These are phyloP conservation scores for Himalopsyche japonica DNA, from an alignment of 2,888 invertebrate species.

Conservation along the genomic window DNA sequence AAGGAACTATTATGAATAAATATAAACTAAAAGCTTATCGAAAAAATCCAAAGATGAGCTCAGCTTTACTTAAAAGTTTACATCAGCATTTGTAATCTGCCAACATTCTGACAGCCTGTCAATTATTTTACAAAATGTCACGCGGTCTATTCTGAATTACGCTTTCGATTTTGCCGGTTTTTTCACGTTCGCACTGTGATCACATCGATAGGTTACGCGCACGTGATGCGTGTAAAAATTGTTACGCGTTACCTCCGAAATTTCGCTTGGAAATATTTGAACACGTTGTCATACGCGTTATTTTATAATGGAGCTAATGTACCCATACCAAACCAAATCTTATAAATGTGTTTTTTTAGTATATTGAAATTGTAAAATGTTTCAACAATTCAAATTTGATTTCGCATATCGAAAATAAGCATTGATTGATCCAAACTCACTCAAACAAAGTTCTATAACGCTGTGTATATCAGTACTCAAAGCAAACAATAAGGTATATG, in stretches of 20 bases:
- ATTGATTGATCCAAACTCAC: no score
- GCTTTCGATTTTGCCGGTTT: constrained; percentile 10
- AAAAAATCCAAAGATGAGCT: neutral
- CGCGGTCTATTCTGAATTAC: constrained; percentile 17
- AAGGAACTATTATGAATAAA: no score
- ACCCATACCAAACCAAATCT: neutral
- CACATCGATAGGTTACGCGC: neutral
- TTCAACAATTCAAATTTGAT: no score
- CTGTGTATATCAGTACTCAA: no score
- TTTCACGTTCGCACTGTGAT: neutral
- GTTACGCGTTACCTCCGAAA: neutral
- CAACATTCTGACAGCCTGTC: constrained; percentile 33
- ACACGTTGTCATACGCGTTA: neutral
- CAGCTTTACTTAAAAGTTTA: neutral
- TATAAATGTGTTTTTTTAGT: no score
- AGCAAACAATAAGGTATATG: no score
- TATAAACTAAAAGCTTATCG: no score
- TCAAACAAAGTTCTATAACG: no score
- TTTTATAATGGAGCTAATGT: neutral
- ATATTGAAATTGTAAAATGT: no score
- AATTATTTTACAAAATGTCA: constrained; percentile 29
- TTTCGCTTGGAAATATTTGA: neutral
- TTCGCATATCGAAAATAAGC: no score
- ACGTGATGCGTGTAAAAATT: neutral
- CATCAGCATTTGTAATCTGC: constrained; percentile 21